phyloP scores from a whole-genome alignment of 2,113 vertebrate species.

The Pristiophorus japonicus region DNA sequence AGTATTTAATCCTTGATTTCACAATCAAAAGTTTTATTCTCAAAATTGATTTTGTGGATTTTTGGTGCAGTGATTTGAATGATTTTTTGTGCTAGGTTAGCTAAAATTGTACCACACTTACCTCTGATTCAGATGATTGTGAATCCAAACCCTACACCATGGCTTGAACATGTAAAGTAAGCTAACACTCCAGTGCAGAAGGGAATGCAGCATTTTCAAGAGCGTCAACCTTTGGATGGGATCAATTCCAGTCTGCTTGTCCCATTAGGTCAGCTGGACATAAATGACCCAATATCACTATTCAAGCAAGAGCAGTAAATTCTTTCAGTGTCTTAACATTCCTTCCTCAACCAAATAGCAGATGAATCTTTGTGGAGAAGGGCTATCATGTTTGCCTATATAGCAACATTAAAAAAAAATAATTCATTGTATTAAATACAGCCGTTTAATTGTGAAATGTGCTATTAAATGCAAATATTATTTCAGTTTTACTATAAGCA shows the following conservation, averaged over 20 bases:
- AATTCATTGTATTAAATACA: no score
- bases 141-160: background rate
- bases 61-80: constrained; percentile 8
- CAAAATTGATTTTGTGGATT: background rate
- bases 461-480: background rate
- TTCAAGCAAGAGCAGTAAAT: background rate
- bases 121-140: background rate
- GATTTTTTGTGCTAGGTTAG: background rate
- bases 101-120: background rate
- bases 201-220: no score
- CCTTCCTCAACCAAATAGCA: background rate
- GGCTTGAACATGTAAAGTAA: no score
- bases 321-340: background rate
- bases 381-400: background rate
- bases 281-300: no score
- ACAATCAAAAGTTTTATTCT: background rate
- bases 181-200: background rate
- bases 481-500: background rate
- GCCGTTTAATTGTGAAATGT: no score
- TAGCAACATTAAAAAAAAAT: background rate
- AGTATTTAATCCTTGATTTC: background rate
- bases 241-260: background rate
- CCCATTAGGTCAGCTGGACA: background rate
- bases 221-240: background rate
- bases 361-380: background rate